Conservation (phyloP, 53 echinoderm and acorn worm species). For the Pentamera pediparva region DNA sequence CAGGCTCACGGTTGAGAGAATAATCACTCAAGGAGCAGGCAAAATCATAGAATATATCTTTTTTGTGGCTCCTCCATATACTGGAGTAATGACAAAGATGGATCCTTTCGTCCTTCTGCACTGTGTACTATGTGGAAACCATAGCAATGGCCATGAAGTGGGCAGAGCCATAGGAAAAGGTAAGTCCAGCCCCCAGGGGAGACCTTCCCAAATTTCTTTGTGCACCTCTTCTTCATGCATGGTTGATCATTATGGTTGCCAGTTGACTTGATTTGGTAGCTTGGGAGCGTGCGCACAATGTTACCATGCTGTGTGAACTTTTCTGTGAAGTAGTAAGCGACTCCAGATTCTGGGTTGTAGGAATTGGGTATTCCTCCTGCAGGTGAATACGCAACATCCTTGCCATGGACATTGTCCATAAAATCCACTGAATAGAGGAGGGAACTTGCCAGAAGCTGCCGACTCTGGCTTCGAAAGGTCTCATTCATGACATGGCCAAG, state of each 20-base stretch:
- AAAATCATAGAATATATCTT: slow-evolving; percentile 4
- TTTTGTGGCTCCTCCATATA: slow-evolving; percentile 2
- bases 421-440: slow-evolving; percentile 3
- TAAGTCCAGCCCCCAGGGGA: slow-evolving; percentile 5
- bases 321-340: slow-evolving; percentile 17
- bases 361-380: neutral
- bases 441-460: neutral
- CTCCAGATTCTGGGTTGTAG: slow-evolving; percentile 8
- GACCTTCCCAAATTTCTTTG: slow-evolving; percentile 4
- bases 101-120: slow-evolving; percentile 2
- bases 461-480: neutral
- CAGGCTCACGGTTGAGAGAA: neutral
- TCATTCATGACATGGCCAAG: neutral
- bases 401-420: neutral
- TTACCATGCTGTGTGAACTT: slow-evolving; percentile 6
- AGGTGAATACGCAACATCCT: neutral
- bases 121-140: neutral
- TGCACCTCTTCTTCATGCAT: slow-evolving; percentile 2
- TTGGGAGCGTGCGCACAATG: neutral
- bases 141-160: slow-evolving; percentile 12
- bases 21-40: slow-evolving; percentile 5
- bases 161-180: slow-evolving; percentile 3
- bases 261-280: neutral
- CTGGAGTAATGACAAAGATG: neutral
- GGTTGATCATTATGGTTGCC: slow-evolving; percentile 5